These are phyloP conservation scores for Leguminivora glycinivorella DNA, from an alignment of 1,140 invertebrate species.

Conservation along the genomic window DNA sequence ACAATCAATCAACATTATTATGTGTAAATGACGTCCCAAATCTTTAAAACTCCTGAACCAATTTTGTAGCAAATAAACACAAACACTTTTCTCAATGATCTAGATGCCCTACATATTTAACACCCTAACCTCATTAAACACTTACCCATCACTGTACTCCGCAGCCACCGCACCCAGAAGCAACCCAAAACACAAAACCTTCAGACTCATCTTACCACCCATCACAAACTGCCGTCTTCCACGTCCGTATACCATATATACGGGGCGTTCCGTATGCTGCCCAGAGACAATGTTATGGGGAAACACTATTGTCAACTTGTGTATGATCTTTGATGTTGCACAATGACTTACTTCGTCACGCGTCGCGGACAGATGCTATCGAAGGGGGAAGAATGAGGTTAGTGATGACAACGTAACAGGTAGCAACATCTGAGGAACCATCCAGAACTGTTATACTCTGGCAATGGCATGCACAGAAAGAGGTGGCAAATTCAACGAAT, in stretches of 20 bases:
- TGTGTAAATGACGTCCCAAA: too few relatives aligned
- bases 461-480: too few relatives aligned
- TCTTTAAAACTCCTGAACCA: too few relatives aligned
- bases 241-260: conserved; percentile 58
- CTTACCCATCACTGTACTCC: conserved; percentile 66
- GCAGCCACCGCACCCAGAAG: conserved; percentile 40
- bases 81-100: too few relatives aligned
- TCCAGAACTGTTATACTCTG: background rate
- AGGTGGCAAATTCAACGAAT: too few relatives aligned
- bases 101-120: too few relatives aligned
- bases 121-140: conserved; percentile 5
- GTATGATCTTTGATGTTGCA: conserved; percentile 33
- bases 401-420: conserved; percentile 25
- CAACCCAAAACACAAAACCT: conserved; percentile 30
- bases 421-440: background rate
- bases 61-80: too few relatives aligned
- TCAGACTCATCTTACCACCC: conserved; percentile 49
- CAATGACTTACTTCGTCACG: conserved; percentile 45
- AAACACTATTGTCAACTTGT: conserved; percentile 44
- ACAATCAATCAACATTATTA: too few relatives aligned
- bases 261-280: conserved; percentile 61
- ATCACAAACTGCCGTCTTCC: conserved; percentile 48
- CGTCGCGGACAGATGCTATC: conserved; percentile 56
- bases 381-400: conserved; percentile 43
- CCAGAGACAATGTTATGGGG: conserved; percentile 67